phyloP scores from a whole-genome alignment of 2,797 vertebrate genomes.

The Neopelma chrysocephalum region DNA sequence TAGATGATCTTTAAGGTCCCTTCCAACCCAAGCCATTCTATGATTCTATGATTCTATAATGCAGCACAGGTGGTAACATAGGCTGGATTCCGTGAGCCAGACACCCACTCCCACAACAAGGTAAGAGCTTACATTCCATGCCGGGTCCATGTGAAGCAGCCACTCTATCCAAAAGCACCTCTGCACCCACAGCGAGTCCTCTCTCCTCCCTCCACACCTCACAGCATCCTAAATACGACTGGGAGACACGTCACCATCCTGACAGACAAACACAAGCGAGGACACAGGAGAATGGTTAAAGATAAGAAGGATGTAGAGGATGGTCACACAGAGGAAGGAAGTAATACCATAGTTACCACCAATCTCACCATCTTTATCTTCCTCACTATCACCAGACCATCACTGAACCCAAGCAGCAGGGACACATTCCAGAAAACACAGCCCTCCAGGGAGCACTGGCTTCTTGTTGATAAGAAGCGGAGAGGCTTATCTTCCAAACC shows the following conservation, averaged over 20 bases:
- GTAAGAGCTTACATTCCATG: not conserved
- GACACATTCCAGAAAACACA: conserved; percentile 15
- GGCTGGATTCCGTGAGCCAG: not conserved
- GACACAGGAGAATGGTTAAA: not conserved
- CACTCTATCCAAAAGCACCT: not conserved
- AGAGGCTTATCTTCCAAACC: conserved; percentile 17
- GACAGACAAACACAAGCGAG: not conserved
- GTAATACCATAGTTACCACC: not conserved
- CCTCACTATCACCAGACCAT: not conserved
- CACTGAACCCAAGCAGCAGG: not conserved
- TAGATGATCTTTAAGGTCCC: not conserved
- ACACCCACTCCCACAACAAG: not conserved
- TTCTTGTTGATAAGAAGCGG: not conserved
- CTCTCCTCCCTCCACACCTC: not conserved
- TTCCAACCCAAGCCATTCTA: not conserved
- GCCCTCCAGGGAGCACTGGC: not conserved
- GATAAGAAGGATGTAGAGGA: not conserved
- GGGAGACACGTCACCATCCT: not conserved
- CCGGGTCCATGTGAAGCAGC: rapidly evolving
- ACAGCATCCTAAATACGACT: not conserved
- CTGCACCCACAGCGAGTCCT: rapidly evolving
- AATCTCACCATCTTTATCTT: not conserved
- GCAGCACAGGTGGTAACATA: not conserved
- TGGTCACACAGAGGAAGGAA: not conserved
- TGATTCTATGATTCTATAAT: not conserved